phyloP scores from a whole-genome alignment of 1,140 invertebrate species.

The Drosophila subpulchrella region DNA sequence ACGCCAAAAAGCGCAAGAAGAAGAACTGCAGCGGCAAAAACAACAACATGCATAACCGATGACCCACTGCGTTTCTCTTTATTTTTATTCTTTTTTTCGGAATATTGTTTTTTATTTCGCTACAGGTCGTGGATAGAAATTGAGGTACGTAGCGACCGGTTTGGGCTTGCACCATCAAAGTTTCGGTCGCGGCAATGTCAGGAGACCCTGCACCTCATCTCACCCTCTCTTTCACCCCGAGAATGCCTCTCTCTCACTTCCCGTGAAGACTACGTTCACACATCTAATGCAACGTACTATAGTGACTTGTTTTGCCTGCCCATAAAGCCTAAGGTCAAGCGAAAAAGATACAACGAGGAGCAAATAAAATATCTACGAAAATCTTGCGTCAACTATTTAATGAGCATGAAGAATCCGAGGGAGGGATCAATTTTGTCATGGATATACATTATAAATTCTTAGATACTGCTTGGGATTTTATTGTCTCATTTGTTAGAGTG shows the following conservation, averaged over 20 bases:
- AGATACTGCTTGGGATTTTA: background rate
- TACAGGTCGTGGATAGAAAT: constrained; percentile 80
- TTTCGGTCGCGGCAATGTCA: constrained; percentile 42
- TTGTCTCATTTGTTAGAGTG: constrained; percentile 5
- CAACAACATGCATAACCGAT: constrained; percentile 71
- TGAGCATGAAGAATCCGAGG: constrained; percentile 56
- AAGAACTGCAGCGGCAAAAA: constrained; percentile 22
- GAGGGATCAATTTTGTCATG: constrained; percentile 53
- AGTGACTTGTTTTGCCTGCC: constrained; percentile 70
- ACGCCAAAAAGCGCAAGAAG: constrained; percentile 34
- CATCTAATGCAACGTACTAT: constrained; percentile 66
- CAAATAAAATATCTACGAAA: constrained; percentile 50
- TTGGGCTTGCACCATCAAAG: constrained; percentile 76
- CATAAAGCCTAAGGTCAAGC: constrained; percentile 74
- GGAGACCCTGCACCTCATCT: constrained; percentile 22
- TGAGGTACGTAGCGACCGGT: constrained; percentile 79
- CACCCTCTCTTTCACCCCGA: constrained; percentile 18
- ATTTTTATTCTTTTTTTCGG: constrained; percentile 57
- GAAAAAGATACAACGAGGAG: constrained; percentile 28
- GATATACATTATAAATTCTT: constrained; percentile 46
- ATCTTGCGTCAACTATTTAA: constrained; percentile 74
- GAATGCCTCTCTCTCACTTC: constrained; percentile 4
- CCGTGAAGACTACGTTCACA: constrained; percentile 68
- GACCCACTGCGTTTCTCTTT: constrained; percentile 81
- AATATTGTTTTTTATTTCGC: constrained; percentile 54